Evolutionary conservation across 2,888 invertebrate species (phyloP).

Genomic region (Ennomos fuscantarius): DNA sequence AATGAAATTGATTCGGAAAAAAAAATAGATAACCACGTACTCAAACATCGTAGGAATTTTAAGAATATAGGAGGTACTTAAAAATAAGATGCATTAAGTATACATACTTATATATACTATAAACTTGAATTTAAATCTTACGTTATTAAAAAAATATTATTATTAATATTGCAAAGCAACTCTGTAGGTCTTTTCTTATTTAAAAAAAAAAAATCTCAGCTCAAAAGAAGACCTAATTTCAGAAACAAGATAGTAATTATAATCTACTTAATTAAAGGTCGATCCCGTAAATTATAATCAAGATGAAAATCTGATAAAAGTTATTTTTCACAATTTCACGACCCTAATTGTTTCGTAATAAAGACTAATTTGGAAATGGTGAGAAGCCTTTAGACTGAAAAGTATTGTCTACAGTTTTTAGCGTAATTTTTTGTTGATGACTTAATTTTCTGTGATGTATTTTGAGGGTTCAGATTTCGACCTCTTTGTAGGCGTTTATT

Average conservation of each 20-base stretch:
- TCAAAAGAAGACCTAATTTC: slow-evolving; percentile 1
- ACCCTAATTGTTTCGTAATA: slow-evolving; percentile 40
- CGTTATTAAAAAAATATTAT: too few relatives aligned
- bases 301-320: slow-evolving; percentile 24
- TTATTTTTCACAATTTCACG: slow-evolving; percentile 30
- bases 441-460: slow-evolving; percentile 21
- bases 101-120: too few relatives aligned
- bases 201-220: background rate
- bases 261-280: slow-evolving; percentile 20
- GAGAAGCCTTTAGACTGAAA: slow-evolving; percentile 26
- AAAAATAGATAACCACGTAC: too few relatives aligned
- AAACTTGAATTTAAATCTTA: too few relatives aligned
- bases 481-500: slow-evolving; percentile 21
- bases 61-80: too few relatives aligned
- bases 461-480: slow-evolving; percentile 19
- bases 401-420: slow-evolving; percentile 31
- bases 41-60: too few relatives aligned
- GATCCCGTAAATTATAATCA: slow-evolving; percentile 25
- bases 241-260: slow-evolving; percentile 9
- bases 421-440: slow-evolving; percentile 21
- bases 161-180: background rate
- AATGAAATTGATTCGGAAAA: too few relatives aligned
- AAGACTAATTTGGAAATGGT: slow-evolving; percentile 33
- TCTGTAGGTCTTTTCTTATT: background rate
- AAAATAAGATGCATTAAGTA: too few relatives aligned